These are phyloP conservation scores for Itoplectis maculator DNA, from an alignment of 2,888 invertebrate species.

Conservation along the genomic window DNA sequence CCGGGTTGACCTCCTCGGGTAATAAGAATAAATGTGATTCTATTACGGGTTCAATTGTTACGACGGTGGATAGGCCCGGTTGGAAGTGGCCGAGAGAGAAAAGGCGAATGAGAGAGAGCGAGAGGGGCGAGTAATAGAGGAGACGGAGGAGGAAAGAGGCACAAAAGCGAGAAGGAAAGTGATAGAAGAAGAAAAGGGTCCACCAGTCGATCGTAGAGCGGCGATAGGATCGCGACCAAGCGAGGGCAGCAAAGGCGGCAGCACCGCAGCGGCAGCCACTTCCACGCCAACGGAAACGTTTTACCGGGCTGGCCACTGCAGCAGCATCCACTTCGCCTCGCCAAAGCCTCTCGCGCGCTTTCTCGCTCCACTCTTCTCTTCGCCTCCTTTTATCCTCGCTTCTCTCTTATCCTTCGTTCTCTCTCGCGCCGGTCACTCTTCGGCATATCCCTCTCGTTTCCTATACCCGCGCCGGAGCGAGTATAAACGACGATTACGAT, in stretches of 20 bases:
- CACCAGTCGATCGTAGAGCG: constrained; percentile 51
- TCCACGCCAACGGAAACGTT: constrained; percentile 55
- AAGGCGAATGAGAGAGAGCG: too few species aligned
- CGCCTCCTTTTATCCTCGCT: constrained; percentile 29
- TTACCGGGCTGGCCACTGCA: constrained; percentile 40
- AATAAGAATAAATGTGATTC: constrained; percentile 85
- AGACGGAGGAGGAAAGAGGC: constrained; percentile 28
- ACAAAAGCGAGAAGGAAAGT: constrained; percentile 60
- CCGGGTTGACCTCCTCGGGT: constrained; percentile 83
- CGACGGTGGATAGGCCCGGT: constrained; percentile 78
- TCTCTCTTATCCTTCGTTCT: constrained; percentile 23
- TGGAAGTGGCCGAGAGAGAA: constrained; percentile 57
- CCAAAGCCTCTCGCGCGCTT: constrained; percentile 19
- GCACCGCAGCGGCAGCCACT: constrained; percentile 46
- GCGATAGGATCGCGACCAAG: constrained; percentile 60
- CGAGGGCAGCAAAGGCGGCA: constrained; percentile 43
- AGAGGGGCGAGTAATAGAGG: constrained; percentile 31
- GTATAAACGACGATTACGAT: constrained; percentile 64
- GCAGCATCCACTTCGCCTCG: constrained; percentile 42
- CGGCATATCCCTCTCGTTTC: constrained; percentile 21
- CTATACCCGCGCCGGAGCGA: constrained; percentile 36
- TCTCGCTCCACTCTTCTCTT: constrained; percentile 12
- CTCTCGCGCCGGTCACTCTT: constrained; percentile 7
- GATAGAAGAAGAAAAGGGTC: constrained; percentile 25
- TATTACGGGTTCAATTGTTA: constrained; percentile 85